A percentile compares a stretch with the other conserved stretches of the same genome.
These are phyloP conservation scores for Dasypogon diadema DNA, from an alignment of 2,888 invertebrate species.

Conservation along the genomic window DNA sequence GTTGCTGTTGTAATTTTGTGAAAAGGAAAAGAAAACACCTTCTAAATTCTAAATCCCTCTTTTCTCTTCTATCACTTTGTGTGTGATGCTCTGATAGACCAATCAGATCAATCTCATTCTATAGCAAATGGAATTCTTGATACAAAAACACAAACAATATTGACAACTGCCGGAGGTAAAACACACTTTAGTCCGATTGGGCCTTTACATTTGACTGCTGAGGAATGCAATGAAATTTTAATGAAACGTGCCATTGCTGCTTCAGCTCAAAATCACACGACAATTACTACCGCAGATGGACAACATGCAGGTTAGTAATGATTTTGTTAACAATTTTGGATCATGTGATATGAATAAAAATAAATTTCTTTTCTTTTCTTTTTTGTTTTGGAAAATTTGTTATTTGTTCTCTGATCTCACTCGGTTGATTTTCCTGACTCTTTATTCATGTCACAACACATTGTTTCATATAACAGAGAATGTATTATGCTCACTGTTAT, in stretches of 20 bases:
- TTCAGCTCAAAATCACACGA: constrained; percentile 70
- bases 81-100: constrained; percentile 67
- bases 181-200: constrained; percentile 79
- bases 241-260: constrained; percentile 80
- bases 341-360: constrained; percentile 45
- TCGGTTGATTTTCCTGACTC: constrained; percentile 18
- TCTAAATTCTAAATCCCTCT: constrained; percentile 54
- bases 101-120: constrained; percentile 65
- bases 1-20: constrained; percentile 30
- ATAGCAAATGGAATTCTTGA: constrained; percentile 68
- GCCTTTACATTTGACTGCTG: constrained; percentile 79
- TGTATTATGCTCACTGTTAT: constrained; percentile 51
- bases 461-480: constrained; percentile 41
- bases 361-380: constrained; percentile 17
- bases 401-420: constrained; percentile 28
- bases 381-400: constrained; percentile 31
- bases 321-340: constrained; percentile 54
- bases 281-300: constrained; percentile 67
- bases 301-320: constrained; percentile 60
- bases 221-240: constrained; percentile 83
- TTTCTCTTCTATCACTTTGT: constrained; percentile 56
- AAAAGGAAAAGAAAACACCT: constrained; percentile 40
- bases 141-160: constrained; percentile 68
- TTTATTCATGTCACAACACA: constrained; percentile 50
- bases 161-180: constrained; percentile 65